A percentile compares a stretch with the other conserved stretches of the same genome.
Conservation (phyloP, 2,113 vertebrate species). For the Delphinapterus leucas region DNA sequence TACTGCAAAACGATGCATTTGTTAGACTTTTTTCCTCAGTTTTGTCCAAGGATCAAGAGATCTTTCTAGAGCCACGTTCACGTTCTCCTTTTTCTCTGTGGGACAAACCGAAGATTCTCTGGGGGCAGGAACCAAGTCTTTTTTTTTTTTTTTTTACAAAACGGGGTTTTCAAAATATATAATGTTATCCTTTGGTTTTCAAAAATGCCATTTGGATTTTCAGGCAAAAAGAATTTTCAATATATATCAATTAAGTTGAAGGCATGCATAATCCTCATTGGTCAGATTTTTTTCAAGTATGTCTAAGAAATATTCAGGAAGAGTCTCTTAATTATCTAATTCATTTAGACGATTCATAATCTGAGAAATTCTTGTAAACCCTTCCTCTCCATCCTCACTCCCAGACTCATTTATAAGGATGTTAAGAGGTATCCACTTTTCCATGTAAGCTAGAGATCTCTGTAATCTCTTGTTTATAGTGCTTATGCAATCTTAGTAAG, state of each 20-base stretch:
- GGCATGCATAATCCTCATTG: background rate
- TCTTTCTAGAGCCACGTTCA: constrained; percentile 66
- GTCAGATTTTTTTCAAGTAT: background rate
- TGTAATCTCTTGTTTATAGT: background rate
- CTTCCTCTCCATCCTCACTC: background rate
- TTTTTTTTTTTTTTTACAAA: constrained; percentile 40
- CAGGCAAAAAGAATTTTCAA: background rate
- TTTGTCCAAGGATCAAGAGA: constrained; percentile 83
- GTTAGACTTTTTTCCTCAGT: constrained; percentile 82
- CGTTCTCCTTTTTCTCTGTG: constrained; percentile 2
- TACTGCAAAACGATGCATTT: constrained; percentile 86
- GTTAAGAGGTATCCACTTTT: background rate
- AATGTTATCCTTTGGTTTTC: background rate
- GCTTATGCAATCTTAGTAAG: background rate
- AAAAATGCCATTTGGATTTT: background rate
- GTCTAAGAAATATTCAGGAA: constrained; percentile 12
- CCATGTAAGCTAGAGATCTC: background rate
- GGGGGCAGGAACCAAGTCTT: background rate
- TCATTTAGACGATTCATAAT: background rate
- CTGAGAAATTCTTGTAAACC: background rate
- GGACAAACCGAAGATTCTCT: background rate
- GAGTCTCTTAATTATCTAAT: constrained; percentile 33
- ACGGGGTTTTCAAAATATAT: background rate
- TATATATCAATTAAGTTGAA: background rate
- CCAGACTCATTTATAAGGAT: background rate